Conservation (phyloP, 1,140 invertebrate species). For the Ylistrum balloti region DNA sequence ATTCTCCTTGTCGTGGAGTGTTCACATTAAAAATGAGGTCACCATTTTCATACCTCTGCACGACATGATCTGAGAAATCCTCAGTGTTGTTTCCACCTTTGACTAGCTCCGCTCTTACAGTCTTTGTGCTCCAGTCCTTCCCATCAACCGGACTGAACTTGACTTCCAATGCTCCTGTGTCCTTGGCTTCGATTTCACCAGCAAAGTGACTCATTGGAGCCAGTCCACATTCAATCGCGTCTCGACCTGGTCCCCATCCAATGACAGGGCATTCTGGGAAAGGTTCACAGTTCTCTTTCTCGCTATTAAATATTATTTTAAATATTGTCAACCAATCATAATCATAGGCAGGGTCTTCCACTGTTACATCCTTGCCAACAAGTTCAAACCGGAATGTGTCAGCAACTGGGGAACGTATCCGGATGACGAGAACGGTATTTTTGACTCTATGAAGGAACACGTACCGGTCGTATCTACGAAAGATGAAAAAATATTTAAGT, state of each 20-base stretch:
- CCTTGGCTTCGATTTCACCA: conserved; percentile 67
- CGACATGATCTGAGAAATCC: conserved; percentile 63
- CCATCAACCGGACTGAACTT: conserved; percentile 63
- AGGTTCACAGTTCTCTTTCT: conserved; percentile 62
- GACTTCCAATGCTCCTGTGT: conserved; percentile 71
- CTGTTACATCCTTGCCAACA: conserved; percentile 71
- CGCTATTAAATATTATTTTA: conserved; percentile 67
- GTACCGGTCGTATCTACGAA: conserved; percentile 70
- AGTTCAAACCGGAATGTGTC: conserved; percentile 71
- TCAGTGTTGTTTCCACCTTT: conserved; percentile 57
- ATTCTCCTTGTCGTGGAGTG: conserved; percentile 72
- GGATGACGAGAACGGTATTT: conserved; percentile 60
- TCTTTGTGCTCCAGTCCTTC: conserved; percentile 59
- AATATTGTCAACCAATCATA: conserved; percentile 77
- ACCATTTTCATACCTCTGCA: conserved; percentile 73
- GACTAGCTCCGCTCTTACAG: conserved; percentile 64
- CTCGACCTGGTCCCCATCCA: conserved; percentile 73
- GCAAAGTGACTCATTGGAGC: conserved; percentile 69
- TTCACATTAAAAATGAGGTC: conserved; percentile 74
- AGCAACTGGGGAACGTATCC: conserved; percentile 65
- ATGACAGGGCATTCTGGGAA: conserved; percentile 72
- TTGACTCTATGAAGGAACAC: conserved; percentile 72
- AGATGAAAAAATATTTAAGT: no score
- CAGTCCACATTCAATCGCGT: conserved; percentile 66
- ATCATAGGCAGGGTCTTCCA: conserved; percentile 66